Conservation (phyloP, 2,797 vertebrate genomes). For the Halcyon leucocephala region DNA sequence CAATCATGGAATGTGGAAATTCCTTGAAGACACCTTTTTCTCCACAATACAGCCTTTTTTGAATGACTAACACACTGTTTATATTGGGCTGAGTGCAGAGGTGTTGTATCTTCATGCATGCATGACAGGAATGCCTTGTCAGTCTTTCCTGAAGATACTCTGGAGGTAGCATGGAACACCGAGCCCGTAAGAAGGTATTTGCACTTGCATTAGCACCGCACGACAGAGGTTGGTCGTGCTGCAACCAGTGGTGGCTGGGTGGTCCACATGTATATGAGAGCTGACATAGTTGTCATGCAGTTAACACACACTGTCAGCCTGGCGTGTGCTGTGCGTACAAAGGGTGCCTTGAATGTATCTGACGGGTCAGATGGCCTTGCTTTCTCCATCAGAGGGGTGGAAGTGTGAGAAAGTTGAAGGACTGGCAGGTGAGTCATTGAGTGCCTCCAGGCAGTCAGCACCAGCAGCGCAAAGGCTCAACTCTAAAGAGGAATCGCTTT, state of each 20-base stretch:
- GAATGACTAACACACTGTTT: not conserved
- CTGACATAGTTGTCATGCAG: not conserved
- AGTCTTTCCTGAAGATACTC: not conserved
- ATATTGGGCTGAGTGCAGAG: not conserved
- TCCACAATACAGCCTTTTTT: not conserved
- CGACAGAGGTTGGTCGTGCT: not conserved
- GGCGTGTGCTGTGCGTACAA: no score
- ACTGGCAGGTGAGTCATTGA: not conserved
- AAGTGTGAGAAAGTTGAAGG: not conserved
- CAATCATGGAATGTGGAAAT: not conserved
- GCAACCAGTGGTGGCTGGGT: not conserved
- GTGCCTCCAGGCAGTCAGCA: not conserved
- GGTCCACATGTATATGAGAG: fast-evolving
- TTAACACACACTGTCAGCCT: not conserved
- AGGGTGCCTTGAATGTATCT: no score
- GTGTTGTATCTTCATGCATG: not conserved
- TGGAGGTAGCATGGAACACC: not conserved
- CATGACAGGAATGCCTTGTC: not conserved
- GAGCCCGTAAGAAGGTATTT: no score
- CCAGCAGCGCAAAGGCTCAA: not conserved
- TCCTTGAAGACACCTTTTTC: not conserved
- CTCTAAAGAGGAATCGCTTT: not conserved
- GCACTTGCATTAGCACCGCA: not conserved
- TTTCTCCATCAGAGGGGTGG: not conserved
- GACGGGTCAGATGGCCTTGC: not conserved